phyloP scores from a whole-genome alignment of 1,140 invertebrate species.

The Heliconius eleuchia region DNA sequence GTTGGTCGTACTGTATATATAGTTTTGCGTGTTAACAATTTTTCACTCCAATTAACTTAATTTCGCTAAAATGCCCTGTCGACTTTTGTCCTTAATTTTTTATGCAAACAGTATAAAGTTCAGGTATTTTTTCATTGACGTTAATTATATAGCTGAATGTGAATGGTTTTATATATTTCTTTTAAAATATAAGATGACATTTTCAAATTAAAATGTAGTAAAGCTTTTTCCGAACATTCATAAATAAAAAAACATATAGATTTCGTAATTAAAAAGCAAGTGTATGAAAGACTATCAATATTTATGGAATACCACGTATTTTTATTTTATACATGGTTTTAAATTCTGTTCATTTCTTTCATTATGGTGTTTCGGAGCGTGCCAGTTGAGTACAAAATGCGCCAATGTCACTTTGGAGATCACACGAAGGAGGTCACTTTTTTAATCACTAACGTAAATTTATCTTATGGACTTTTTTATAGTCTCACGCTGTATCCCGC shows the following conservation, averaged over 20 bases:
- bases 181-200: slow-evolving; percentile 1
- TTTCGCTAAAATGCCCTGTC: slow-evolving; percentile 38
- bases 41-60: slow-evolving; percentile 39
- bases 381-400: no score
- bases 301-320: background rate
- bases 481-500: no score
- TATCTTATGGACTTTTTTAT: no score
- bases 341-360: no score
- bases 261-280: background rate
- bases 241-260: background rate
- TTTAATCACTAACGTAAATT: no score
- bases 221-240: background rate
- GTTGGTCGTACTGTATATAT: no score
- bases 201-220: background rate
- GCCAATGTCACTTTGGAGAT: no score
- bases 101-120: slow-evolving; percentile 39
- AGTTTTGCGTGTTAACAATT: slow-evolving; percentile 28
- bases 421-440: no score
- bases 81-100: slow-evolving; percentile 43
- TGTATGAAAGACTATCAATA: background rate
- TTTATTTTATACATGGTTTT: background rate
- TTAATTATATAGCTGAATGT: slow-evolving; percentile 34
- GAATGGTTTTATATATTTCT: slow-evolving; percentile 4
- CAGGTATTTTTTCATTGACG: slow-evolving; percentile 41
- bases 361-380: no score